Percentiles rank a stretch among this genome's conserved stretches.
phyloP scores from a whole-genome alignment of 1,140 invertebrate genomes.

The Anoplophora glabripennis region DNA sequence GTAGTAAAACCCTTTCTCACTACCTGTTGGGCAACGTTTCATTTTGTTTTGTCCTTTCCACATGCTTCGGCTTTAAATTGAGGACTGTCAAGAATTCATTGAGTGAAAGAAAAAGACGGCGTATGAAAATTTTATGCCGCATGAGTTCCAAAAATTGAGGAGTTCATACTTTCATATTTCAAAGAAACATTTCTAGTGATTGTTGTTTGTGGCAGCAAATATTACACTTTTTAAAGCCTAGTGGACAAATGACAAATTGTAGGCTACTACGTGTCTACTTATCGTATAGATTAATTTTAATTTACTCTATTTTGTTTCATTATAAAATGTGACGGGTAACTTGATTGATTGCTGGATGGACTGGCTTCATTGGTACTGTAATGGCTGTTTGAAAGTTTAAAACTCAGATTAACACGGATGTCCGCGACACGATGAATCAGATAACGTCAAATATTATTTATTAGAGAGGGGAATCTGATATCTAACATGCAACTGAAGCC shows the following conservation, averaged over 20 bases:
- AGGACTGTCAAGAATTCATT: too few relatives aligned
- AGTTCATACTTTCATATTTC: too few relatives aligned
- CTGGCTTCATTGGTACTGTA: neutral
- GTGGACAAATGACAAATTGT: constrained; percentile 7
- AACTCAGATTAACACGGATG: constrained; percentile 13
- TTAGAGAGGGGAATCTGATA: neutral
- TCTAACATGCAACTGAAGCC: neutral
- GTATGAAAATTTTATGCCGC: too few relatives aligned
- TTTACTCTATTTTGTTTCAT: constrained; percentile 12
- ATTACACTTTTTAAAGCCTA: neutral
- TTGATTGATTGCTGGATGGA: neutral
- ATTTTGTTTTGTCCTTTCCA: too few relatives aligned
- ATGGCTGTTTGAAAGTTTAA: constrained; percentile 9
- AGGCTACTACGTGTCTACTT: neutral
- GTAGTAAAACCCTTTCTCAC: too few relatives aligned
- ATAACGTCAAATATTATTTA: constrained; percentile 10
- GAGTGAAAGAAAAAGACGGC: too few relatives aligned
- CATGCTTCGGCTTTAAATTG: too few relatives aligned
- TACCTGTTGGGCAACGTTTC: too few relatives aligned
- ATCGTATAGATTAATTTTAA: constrained; percentile 20
- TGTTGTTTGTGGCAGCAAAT: too few relatives aligned
- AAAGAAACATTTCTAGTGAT: too few relatives aligned
- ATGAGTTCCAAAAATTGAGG: too few relatives aligned
- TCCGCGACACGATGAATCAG: constrained; percentile 4
- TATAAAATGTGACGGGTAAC: constrained; percentile 4